phyloP scores from a whole-genome alignment of 1,140 invertebrate species.

The Orchesella cincta region DNA sequence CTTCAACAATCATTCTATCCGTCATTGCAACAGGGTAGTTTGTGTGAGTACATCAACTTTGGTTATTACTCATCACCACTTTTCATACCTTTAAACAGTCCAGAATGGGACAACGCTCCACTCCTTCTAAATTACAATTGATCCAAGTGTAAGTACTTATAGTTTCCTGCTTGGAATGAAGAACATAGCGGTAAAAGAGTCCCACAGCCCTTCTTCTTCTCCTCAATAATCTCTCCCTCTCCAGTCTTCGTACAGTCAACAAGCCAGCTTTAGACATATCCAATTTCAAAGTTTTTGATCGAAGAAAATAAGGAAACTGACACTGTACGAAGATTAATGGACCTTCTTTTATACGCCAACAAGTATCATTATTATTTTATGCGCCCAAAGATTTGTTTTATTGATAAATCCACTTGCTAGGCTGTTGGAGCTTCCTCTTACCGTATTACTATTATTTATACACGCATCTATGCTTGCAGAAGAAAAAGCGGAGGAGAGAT shows the following conservation, averaged over 20 bases:
- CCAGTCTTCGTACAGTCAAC: neutral
- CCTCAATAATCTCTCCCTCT: neutral
- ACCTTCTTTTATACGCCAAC: constrained; percentile 12
- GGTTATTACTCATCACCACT: no score
- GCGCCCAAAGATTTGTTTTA: constrained; percentile 33
- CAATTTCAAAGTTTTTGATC: constrained; percentile 33
- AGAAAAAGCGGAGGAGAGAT: constrained; percentile 1
- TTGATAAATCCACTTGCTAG: constrained; percentile 21
- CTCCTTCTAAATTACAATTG: constrained; percentile 2
- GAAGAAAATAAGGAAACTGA: constrained; percentile 33
- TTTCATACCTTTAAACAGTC: no score
- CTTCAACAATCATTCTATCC: neutral
- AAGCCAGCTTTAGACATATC: neutral
- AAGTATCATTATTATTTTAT: constrained; percentile 9
- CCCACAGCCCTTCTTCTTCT: neutral
- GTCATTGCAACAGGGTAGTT: no score
- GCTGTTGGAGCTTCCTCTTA: neutral
- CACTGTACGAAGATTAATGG: constrained; percentile 31
- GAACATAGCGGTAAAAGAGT: neutral
- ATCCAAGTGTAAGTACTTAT: constrained; percentile 25
- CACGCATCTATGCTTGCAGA: constrained; percentile 7
- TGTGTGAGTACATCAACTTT: no score
- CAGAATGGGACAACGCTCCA: neutral
- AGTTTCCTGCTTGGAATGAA: constrained; percentile 22
- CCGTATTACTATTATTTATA: neutral